Percentiles rank a stretch among this genome's conserved stretches.
phyloP scores from a whole-genome alignment of 2,797 vertebrate genomes.

The Antennarius maculatus region DNA sequence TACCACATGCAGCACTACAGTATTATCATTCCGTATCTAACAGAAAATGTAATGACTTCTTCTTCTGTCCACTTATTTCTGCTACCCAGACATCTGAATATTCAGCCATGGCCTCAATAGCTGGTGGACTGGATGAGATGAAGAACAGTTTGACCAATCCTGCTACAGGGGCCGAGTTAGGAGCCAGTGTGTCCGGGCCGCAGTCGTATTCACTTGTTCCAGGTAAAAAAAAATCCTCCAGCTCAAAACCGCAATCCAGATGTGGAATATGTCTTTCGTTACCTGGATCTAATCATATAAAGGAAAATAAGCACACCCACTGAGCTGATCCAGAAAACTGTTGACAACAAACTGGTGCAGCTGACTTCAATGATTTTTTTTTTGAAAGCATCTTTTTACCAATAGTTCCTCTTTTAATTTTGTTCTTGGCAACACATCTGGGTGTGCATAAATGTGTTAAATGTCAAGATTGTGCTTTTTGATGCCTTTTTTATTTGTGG shows the following conservation, averaged over 20 bases:
- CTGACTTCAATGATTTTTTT: not conserved
- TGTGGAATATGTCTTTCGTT: not conserved
- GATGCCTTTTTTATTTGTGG: too few relatives aligned
- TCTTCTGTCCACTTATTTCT: constrained; percentile 40
- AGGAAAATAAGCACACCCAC: too few relatives aligned
- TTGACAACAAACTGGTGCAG: not conserved
- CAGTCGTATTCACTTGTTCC: constrained; percentile 96
- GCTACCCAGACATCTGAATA: constrained; percentile 91
- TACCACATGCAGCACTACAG: constrained; percentile 18
- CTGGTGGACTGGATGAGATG: constrained; percentile 97
- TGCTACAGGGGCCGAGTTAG: constrained; percentile 89
- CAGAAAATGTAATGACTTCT: constrained; percentile 27
- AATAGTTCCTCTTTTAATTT: too few relatives aligned
- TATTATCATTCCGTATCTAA: constrained; percentile 19
- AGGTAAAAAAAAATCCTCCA: constrained; percentile 80
- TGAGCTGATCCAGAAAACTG: too few relatives aligned
- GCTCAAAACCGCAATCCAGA: too few relatives aligned
- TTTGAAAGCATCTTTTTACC: too few relatives aligned
- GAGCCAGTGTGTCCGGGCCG: constrained; percentile 89
- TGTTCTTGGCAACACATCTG: too few relatives aligned
- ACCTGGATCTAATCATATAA: not conserved
- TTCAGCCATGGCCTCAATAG: constrained; percentile 94
- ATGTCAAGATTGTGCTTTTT: too few relatives aligned
- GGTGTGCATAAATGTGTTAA: too few relatives aligned
- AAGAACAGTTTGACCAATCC: constrained; percentile 94